Conservation (phyloP, 2,113 vertebrate genomes). For the Urocolius indicus region DNA sequence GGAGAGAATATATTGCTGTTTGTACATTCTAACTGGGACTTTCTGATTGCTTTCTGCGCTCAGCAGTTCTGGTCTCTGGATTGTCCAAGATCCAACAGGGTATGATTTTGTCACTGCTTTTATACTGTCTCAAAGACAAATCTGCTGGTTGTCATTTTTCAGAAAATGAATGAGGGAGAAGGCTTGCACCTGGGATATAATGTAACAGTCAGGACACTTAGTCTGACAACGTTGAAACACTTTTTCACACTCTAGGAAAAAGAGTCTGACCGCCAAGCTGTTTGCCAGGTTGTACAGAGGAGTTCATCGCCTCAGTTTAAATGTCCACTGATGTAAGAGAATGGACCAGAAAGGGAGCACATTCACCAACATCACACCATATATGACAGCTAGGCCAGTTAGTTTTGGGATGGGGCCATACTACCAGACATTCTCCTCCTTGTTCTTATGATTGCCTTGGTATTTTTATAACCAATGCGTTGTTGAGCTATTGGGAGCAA, state of each 20-base stretch:
- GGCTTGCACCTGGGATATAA: background rate
- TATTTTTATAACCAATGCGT: background rate
- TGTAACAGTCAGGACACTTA: background rate
- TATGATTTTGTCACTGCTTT: background rate
- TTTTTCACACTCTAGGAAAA: background rate
- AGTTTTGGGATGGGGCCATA: background rate
- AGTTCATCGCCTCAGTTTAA: background rate
- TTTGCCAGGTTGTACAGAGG: background rate
- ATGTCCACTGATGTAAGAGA: background rate
- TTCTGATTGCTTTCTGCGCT: background rate
- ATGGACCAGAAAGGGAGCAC: background rate
- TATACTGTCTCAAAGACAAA: background rate
- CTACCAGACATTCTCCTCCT: background rate
- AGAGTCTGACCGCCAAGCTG: background rate
- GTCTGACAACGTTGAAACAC: background rate
- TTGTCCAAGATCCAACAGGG: background rate
- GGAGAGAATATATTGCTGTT: background rate
- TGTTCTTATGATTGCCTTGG: background rate
- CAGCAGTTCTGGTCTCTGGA: background rate
- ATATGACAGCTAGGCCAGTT: background rate
- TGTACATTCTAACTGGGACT: background rate
- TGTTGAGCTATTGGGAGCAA: background rate
- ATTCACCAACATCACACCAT: background rate
- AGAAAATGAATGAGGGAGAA: background rate
- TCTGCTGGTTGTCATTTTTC: background rate